Conservation (phyloP, 2,797 vertebrate genomes). For the Syndactyla subalaris region DNA sequence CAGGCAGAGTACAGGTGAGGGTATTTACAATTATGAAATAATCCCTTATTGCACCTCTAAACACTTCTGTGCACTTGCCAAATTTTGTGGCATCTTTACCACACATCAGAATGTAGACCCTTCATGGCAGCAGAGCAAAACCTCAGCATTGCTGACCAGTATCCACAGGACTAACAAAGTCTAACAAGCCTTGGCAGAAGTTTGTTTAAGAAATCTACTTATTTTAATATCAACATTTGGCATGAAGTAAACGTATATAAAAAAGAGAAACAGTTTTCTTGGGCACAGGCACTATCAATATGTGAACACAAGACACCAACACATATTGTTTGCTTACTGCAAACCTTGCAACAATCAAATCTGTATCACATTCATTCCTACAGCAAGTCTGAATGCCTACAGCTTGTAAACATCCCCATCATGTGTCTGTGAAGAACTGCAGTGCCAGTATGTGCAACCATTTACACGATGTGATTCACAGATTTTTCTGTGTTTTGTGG, state of each 20-base stretch:
- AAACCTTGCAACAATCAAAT: constrained; percentile 1
- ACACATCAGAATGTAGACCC: neutral
- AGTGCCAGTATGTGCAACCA: constrained; percentile 22
- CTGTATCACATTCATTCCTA: neutral
- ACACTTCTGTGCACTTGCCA: neutral
- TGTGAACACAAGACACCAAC: neutral
- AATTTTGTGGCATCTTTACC: neutral
- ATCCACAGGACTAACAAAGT: neutral
- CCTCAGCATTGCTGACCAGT: neutral
- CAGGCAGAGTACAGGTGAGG: neutral
- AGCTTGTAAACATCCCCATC: constrained; percentile 1
- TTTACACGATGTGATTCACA: neutral
- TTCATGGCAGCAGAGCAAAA: neutral
- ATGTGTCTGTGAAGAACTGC: neutral
- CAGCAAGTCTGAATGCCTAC: neutral
- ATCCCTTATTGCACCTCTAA: neutral
- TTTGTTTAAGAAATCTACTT: neutral
- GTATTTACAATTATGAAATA: neutral
- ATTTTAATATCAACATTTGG: neutral
- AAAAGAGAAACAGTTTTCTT: neutral
- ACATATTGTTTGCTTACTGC: neutral
- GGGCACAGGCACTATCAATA: neutral
- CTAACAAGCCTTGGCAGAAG: neutral
- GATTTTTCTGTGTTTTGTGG: constrained; percentile 21
- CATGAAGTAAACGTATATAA: neutral